A percentile compares a stretch with the other conserved stretches of the same genome.
Evolutionary conservation across 1,140 invertebrate genomes (phyloP).

Genomic region (Drosophila melanica): DNA sequence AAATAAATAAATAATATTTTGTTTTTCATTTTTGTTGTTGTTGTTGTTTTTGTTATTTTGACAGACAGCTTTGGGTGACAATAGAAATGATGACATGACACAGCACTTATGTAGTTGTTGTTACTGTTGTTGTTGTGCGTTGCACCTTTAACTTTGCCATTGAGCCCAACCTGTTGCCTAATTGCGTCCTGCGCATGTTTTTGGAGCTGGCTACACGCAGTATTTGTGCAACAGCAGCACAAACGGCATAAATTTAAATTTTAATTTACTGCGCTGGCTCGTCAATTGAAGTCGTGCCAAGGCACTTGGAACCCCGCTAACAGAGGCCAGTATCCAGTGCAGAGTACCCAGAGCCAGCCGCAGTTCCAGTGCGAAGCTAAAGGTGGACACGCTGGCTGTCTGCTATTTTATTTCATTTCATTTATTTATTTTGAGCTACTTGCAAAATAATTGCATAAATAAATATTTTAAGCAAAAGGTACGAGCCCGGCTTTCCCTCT

Average conservation of each 20-base stretch:
- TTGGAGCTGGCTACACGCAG: constrained; percentile 32
- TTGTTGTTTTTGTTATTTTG: constrained; percentile 38
- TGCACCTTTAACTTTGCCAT: constrained; percentile 15
- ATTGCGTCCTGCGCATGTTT: constrained; percentile 46
- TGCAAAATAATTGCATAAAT: constrained; percentile 84
- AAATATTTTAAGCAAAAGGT: constrained; percentile 83
- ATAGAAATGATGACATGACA: constrained; percentile 75
- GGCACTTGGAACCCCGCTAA: constrained; percentile 58
- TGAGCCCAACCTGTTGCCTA: constrained; percentile 30
- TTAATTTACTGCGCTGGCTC: constrained; percentile 79
- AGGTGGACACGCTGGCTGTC: constrained; percentile 39
- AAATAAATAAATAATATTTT: constrained; percentile 73
- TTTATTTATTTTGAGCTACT: constrained; percentile 84
- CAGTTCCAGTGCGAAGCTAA: constrained; percentile 8
- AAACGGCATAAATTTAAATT: constrained; percentile 84
- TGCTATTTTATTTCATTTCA: constrained; percentile 82
- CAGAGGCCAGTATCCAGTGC: neutral
- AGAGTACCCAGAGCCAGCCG: neutral
- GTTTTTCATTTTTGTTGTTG: neutral
- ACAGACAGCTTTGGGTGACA: constrained; percentile 70
- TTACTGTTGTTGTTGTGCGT: constrained; percentile 13
- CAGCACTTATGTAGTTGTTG: constrained; percentile 12
- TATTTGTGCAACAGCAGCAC: constrained; percentile 33
- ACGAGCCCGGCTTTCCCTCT: constrained; percentile 28
- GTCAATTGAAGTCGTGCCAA: constrained; percentile 74